These are phyloP conservation scores for Callithrix jacchus DNA, from an alignment of 2,113 vertebrate genomes.

Conservation along the genomic window DNA sequence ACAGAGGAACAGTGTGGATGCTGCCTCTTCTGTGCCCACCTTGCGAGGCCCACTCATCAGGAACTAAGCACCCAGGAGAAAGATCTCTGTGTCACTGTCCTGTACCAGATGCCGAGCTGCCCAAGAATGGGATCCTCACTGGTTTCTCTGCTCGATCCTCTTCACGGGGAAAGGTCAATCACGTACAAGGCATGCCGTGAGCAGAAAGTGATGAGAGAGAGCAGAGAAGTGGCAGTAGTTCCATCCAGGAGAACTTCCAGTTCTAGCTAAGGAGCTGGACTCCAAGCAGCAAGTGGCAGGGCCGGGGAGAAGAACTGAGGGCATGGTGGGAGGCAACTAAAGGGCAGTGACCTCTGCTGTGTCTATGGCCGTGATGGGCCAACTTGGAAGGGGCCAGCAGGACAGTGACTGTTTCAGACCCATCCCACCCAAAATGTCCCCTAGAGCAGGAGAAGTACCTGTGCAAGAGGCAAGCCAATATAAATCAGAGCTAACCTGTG, in stretches of 20 bases:
- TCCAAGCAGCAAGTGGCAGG: background rate
- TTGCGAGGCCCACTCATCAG: fast-evolving
- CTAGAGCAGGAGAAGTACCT: background rate
- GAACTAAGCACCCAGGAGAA: fast-evolving
- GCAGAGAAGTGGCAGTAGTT: fast-evolving
- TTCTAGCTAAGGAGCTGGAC: background rate
- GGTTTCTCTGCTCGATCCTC: background rate
- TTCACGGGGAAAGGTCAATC: background rate
- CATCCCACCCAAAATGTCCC: background rate
- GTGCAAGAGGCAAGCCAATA: constrained; percentile 46
- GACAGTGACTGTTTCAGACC: background rate
- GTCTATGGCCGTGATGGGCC: fast-evolving
- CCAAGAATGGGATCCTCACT: background rate
- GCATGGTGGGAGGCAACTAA: fast-evolving
- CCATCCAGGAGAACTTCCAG: background rate
- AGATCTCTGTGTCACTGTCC: too few species aligned
- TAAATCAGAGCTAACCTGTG: constrained; percentile 82
- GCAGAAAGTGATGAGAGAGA: background rate
- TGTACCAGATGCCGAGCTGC: background rate
- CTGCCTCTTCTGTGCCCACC: fast-evolving
- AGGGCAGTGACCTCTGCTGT: fast-evolving
- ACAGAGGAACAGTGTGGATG: background rate
- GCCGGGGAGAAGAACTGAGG: background rate
- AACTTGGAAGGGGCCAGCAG: background rate
- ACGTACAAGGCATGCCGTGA: fast-evolving